Evolutionary conservation across 2,113 vertebrate species (phyloP).

Genomic region (Antidorcas marsupialis): DNA sequence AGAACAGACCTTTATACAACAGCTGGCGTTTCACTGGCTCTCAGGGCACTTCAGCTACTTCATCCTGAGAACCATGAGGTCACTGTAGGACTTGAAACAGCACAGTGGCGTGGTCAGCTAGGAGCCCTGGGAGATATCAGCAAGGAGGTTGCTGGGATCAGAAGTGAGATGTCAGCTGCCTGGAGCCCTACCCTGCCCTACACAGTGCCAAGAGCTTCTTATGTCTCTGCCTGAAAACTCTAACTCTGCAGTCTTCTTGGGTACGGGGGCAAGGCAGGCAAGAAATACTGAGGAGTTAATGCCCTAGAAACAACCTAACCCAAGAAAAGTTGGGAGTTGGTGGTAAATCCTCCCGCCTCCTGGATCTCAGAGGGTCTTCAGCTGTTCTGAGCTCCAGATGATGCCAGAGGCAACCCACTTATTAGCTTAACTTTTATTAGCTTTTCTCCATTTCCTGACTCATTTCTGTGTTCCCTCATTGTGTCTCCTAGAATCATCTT

Average conservation of each 20-base stretch:
- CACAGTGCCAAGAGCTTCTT: background rate
- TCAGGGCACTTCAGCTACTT: background rate
- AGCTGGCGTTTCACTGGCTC: background rate
- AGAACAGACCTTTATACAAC: background rate
- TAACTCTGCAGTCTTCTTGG: background rate
- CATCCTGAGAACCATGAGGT: background rate
- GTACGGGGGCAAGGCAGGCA: fast-evolving
- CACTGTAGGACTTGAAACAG: background rate
- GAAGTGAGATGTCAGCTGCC: background rate
- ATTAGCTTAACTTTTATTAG: background rate
- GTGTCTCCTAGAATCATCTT: background rate
- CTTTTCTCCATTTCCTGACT: background rate
- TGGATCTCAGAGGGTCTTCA: background rate
- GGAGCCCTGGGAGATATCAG: background rate
- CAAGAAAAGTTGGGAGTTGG: background rate
- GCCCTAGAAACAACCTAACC: background rate
- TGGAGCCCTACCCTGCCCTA: background rate
- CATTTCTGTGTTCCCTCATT: background rate
- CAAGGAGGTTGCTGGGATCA: background rate
- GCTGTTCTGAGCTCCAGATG: background rate
- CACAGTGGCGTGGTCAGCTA: background rate
- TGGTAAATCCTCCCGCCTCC: background rate
- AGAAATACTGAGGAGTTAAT: background rate
- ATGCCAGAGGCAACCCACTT: background rate
- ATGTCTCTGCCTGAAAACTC: background rate